phyloP scores from a whole-genome alignment of 2,797 vertebrate genomes.

The Kryptolebias ocellatus region DNA sequence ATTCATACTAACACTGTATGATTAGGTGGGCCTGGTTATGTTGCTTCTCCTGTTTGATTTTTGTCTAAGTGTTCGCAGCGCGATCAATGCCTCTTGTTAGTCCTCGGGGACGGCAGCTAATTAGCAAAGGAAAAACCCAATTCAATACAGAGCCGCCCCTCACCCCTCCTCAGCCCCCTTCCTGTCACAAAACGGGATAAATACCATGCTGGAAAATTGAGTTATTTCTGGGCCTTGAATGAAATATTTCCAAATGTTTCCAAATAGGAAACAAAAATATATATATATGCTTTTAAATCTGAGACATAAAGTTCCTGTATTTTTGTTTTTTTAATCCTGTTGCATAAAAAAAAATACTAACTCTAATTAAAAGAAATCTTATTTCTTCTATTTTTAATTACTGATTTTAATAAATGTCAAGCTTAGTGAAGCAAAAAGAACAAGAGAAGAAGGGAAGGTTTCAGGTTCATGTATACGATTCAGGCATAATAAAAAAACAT shows the following conservation, averaged over 20 bases:
- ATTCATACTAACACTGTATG: conserved; percentile 12
- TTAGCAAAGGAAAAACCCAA: conserved; percentile 34
- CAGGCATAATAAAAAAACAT: not conserved
- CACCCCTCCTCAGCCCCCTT: not conserved
- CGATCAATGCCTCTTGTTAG: conserved; percentile 49
- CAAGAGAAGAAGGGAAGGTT: not conserved
- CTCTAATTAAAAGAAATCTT: too few species aligned
- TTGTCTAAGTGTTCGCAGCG: conserved; percentile 39
- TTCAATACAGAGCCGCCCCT: conserved; percentile 11
- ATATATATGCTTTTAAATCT: not conserved
- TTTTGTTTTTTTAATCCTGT: too few species aligned
- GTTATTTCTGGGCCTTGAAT: not conserved
- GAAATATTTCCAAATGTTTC: conserved; percentile 1
- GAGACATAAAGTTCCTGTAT: not conserved
- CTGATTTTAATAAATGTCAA: too few species aligned
- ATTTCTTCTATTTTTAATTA: too few species aligned
- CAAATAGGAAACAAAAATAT: too few species aligned
- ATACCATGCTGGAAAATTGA: not conserved
- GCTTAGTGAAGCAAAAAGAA: too few species aligned
- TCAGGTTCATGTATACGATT: not conserved
- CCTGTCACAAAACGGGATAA: not conserved
- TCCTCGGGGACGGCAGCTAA: conserved; percentile 33
- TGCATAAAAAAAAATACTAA: too few species aligned
- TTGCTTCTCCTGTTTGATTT: conserved; percentile 38
- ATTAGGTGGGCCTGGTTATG: conserved; percentile 31